phyloP scores from a whole-genome alignment of 2,888 invertebrate species.

The Leistus spinibarbis region DNA sequence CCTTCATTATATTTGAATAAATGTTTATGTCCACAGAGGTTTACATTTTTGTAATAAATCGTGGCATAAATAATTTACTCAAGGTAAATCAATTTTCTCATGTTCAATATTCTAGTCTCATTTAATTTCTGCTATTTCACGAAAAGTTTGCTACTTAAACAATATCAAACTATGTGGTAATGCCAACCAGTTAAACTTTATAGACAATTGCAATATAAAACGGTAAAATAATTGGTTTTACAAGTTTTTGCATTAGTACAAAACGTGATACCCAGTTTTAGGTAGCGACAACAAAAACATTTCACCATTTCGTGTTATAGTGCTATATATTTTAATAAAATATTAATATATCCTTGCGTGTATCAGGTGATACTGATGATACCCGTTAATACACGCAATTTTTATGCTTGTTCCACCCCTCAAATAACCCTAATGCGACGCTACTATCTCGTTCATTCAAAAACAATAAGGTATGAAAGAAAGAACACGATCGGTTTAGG shows the following conservation, averaged over 20 bases:
- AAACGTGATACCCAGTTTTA: neutral
- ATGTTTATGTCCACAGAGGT: too few relatives aligned
- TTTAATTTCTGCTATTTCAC: neutral
- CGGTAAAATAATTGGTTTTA: neutral
- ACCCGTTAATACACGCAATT: too few relatives aligned
- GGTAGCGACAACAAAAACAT: neutral
- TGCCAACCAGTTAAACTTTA: neutral
- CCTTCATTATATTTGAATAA: too few relatives aligned
- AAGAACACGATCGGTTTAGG: conserved; percentile 29
- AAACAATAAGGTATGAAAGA: conserved; percentile 30
- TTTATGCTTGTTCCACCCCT: neutral
- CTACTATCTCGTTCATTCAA: conserved; percentile 1
- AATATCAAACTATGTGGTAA: neutral
- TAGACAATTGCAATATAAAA: neutral
- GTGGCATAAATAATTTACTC: too few relatives aligned
- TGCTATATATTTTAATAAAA: neutral
- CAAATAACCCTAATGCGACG: neutral
- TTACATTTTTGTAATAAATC: too few relatives aligned
- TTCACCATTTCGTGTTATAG: neutral
- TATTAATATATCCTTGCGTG: neutral
- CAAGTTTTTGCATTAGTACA: neutral
- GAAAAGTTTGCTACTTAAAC: neutral
- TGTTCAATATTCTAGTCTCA: too few relatives aligned
- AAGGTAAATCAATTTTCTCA: too few relatives aligned
- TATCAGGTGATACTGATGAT: too few relatives aligned